These are phyloP conservation scores for Calonectris borealis DNA, from an alignment of 2,113 vertebrate genomes.

Conservation along the genomic window DNA sequence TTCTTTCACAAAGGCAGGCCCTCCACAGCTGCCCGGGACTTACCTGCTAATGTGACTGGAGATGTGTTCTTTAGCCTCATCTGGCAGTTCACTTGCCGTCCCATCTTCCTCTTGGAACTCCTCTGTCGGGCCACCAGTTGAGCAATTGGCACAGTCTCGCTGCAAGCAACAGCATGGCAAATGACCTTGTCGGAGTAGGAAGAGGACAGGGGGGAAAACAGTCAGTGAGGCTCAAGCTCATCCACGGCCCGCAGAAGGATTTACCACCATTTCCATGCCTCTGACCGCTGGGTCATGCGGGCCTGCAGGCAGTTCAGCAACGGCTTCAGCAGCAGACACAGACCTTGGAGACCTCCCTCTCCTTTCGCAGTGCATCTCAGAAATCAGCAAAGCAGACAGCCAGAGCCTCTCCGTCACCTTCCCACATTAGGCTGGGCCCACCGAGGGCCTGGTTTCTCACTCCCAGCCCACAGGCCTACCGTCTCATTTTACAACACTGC, in stretches of 20 bases:
- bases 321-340: neutral
- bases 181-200: constrained; percentile 67
- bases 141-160: constrained; percentile 85
- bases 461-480: neutral
- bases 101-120: constrained; percentile 81
- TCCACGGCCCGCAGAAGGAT: neutral
- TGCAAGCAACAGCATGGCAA: constrained; percentile 83
- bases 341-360: neutral
- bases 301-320: neutral
- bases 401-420: neutral
- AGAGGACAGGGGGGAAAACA: neutral
- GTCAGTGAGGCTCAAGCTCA: neutral
- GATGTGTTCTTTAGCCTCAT: constrained; percentile 85
- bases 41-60: constrained; percentile 81
- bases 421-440: fast-evolving
- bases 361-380: neutral
- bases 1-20: neutral
- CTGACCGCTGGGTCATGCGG: neutral
- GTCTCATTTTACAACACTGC: fast-evolving
- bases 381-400: neutral
- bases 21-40: neutral
- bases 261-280: neutral
- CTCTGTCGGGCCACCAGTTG: constrained; percentile 88
- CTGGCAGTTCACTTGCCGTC: constrained; percentile 84
- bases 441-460: neutral